Evolutionary conservation across 2,113 vertebrate genomes (phyloP), one percentile per base, ranked within the genome.

Genomic region (Plecotus auritus): DNA sequence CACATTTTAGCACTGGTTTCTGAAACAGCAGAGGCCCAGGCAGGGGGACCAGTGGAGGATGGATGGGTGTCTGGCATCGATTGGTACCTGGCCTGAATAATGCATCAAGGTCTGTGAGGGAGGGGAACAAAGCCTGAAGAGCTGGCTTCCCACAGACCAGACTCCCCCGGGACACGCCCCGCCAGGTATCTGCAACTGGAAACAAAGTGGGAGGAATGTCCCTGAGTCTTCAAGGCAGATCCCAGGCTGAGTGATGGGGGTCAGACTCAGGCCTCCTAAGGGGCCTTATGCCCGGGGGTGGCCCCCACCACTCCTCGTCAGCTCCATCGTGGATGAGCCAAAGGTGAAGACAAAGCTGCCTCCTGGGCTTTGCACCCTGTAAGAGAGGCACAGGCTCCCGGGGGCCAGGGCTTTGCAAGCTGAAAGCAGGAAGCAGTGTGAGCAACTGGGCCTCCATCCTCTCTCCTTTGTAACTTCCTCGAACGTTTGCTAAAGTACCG

Each of bases 91-190:
- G 80, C 47, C 76, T 96, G 95, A 95, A 92, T 93, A 96, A 97
- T 88, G 94, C 93, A 96, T 96, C 96, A 94, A 69, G 76, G 70
- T 42, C 87, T 85, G 67, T 78, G 85, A 28, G 26, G 59, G 59
- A 28, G 26, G 56, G 59, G 23, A 61, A 28, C 59, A 54, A 81
- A 93, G 96, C 69, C 73, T 56, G 35, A 66, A 67, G 30, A 89
- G 90, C 49, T 61, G 2, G 49, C 66, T 85, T 81, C 83, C 94
- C 82, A 84, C 90, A 85, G 56, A 6, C 90, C 90, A 95, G 92
- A 92, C 81, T 92, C 95, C 92, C 96, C n/a, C 0, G 90, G 88
- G 92, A 42, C 28, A 1, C 1, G 14, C 88, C 88, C 93, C 13
- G 7, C 76, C 82, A 90, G 95, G 95, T 81, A 64, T 78, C 66